A percentile compares a stretch with the other conserved stretches of the same genome.
Evolutionary conservation across 1,140 invertebrate species (phyloP).

Genomic region (Brachionus manjavacas): DNA sequence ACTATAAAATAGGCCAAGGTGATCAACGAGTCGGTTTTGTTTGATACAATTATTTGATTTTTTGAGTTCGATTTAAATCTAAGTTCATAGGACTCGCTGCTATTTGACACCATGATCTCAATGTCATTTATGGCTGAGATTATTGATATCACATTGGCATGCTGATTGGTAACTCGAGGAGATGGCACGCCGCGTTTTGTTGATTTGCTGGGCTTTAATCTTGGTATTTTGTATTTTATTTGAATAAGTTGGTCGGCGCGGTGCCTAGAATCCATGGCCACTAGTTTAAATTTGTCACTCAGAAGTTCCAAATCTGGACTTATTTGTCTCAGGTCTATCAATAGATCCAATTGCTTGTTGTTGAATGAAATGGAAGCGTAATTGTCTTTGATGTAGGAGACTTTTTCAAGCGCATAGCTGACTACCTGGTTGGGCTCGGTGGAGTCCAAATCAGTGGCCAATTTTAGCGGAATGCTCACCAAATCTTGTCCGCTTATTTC

Average conservation of each 20-base stretch:
- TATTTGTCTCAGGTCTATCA: background rate
- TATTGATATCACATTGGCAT: background rate
- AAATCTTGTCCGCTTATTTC: background rate
- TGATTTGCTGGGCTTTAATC: background rate
- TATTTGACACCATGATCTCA: background rate
- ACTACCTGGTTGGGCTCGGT: background rate
- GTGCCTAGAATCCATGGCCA: background rate
- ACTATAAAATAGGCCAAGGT: constrained; percentile 15
- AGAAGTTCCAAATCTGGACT: background rate
- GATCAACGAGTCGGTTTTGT: constrained; percentile 17
- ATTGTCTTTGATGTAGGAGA: background rate
- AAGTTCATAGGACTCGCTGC: background rate
- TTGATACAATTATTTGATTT: constrained; percentile 16
- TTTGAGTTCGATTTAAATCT: background rate
- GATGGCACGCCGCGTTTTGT: background rate
- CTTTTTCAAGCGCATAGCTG: background rate
- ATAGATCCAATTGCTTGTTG: background rate
- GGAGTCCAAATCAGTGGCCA: background rate
- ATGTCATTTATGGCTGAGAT: constrained; percentile 7
- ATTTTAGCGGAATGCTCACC: background rate
- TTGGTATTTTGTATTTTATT: background rate
- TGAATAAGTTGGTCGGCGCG: background rate
- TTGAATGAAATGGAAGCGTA: background rate
- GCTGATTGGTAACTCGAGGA: background rate
- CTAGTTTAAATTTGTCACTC: background rate